Percentiles rank a stretch among this genome's conserved stretches.
phyloP scores from a whole-genome alignment of 2,797 vertebrate genomes.

The Aeoliscus strigatus region DNA sequence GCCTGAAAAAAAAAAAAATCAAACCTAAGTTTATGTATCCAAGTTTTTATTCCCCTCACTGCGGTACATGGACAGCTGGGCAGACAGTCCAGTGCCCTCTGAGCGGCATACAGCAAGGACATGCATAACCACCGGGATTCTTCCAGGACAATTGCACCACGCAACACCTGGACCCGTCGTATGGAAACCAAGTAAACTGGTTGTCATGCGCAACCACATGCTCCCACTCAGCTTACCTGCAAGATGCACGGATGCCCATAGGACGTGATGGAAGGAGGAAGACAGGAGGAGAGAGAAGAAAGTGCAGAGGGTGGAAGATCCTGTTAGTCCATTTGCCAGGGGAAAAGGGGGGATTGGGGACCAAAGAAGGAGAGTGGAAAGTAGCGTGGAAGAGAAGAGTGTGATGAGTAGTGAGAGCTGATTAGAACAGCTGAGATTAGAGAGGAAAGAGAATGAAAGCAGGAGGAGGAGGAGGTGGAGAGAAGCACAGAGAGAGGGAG shows the following conservation, averaged over 20 bases:
- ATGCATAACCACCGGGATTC: constrained; percentile 5
- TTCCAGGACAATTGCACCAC: constrained; percentile 33
- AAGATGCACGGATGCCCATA: constrained; percentile 78
- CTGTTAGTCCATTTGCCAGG: constrained; percentile 53
- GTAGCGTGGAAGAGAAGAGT: constrained; percentile 17
- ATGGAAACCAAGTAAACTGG: background rate
- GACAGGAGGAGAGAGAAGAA: constrained; percentile 28
- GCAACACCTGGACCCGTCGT: constrained; percentile 14
- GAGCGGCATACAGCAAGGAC: constrained; percentile 1
- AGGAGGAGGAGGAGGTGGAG: constrained; percentile 6
- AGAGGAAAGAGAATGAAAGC: background rate
- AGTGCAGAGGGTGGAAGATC: constrained; percentile 46
- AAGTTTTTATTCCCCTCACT: constrained; percentile 9
- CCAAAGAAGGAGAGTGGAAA: constrained; percentile 10
- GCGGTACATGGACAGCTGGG: constrained; percentile 3
- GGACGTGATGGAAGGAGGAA: constrained; percentile 38
- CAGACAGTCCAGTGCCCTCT: constrained; percentile 14
- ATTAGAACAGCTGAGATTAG: constrained; percentile 23
- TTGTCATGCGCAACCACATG: background rate
- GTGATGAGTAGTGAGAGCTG: constrained; percentile 13
- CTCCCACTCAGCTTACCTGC: constrained; percentile 64
- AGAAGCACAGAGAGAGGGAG: constrained; percentile 1
- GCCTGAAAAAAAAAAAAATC: too few relatives aligned
- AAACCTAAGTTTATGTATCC: background rate
- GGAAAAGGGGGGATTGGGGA: background rate